Conservation (phyloP, 2,888 invertebrate species). For the Hypselothyrea guttata region DNA sequence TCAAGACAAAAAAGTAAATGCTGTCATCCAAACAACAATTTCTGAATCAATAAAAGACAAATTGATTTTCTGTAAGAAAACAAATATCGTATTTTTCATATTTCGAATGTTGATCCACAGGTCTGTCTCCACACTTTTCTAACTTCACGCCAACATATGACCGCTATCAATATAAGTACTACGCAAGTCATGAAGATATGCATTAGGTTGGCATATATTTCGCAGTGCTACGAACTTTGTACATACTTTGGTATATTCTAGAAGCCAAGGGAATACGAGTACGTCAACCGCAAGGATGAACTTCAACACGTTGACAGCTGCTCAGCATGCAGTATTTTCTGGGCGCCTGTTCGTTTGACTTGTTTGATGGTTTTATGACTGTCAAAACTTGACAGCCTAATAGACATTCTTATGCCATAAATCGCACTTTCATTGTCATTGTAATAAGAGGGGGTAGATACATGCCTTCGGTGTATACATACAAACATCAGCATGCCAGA, state of each 20-base stretch:
- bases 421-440: conserved; percentile 59
- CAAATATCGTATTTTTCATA: conserved; percentile 40
- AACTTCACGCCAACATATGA: too few species aligned
- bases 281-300: conserved; percentile 54
- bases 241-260: too few species aligned
- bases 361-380: conserved; percentile 81
- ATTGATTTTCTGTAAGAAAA: conserved; percentile 82
- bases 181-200: too few species aligned
- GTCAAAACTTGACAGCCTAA: conserved; percentile 79
- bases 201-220: too few species aligned
- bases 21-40: conserved; percentile 76
- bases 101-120: too few species aligned
- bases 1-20: conserved; percentile 46
- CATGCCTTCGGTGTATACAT: too few species aligned
- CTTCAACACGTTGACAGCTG: conserved; percentile 60
- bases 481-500: too few species aligned
- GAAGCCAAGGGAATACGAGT: too few species aligned
- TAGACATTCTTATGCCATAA: conserved; percentile 71
- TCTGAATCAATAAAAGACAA: conserved; percentile 81
- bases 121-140: too few species aligned
- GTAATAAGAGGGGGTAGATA: conserved; percentile 34
- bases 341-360: conserved; percentile 78
- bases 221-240: too few species aligned
- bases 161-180: too few species aligned
- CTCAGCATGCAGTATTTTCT: conserved; percentile 56